Evolutionary conservation across 2,888 invertebrate genomes (phyloP).

Genomic region (Anaspis maculata): DNA sequence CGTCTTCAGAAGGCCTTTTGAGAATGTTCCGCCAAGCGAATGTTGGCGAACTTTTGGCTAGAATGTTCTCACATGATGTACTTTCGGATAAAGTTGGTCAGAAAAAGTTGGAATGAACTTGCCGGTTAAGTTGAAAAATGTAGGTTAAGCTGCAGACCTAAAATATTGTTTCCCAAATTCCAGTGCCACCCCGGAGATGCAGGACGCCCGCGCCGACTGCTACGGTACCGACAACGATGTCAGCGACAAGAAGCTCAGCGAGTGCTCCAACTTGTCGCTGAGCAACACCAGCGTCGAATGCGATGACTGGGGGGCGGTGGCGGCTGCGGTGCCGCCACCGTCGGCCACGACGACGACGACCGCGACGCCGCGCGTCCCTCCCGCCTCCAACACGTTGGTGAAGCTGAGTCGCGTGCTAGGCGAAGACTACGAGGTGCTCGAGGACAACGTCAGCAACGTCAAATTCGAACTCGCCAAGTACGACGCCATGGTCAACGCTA

Average conservation of each 20-base stretch:
- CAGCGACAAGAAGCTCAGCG: conserved; percentile 37
- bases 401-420: conserved; percentile 11
- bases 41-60: too few species aligned
- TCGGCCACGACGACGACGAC: background rate
- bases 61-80: too few species aligned
- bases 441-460: conserved; percentile 42
- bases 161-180: too few species aligned
- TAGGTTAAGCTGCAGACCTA: too few species aligned
- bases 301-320: conserved; percentile 23
- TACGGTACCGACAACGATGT: conserved; percentile 36
- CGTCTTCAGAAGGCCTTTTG: too few species aligned
- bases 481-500: conserved; percentile 28
- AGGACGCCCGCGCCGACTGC: conserved; percentile 38
- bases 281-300: conserved; percentile 37
- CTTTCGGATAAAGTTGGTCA: too few species aligned
- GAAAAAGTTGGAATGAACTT: too few species aligned
- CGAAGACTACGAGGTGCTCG: conserved; percentile 17
- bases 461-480: conserved; percentile 32
- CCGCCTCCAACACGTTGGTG: too few species aligned
- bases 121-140: too few species aligned
- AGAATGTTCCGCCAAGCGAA: too few species aligned
- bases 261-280: conserved; percentile 35
- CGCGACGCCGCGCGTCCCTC: background rate
- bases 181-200: conserved; percentile 51
- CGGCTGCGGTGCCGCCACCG: background rate